Conservation (phyloP, 1,140 invertebrate species). For the Tribolium madens region DNA sequence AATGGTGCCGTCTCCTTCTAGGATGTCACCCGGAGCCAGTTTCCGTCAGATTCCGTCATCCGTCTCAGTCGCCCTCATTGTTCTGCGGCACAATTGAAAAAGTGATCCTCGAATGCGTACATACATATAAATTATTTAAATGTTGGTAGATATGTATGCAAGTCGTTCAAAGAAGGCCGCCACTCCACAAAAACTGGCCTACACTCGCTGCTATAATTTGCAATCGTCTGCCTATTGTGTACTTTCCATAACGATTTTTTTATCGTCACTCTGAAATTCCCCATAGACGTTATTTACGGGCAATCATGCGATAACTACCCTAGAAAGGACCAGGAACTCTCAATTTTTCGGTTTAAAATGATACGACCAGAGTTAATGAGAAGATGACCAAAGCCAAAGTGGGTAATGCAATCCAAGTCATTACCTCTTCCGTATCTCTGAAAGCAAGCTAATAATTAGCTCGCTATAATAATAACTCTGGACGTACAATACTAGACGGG, state of each 20-base stretch:
- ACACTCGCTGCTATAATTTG: constrained; percentile 61
- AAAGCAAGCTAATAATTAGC: constrained; percentile 51
- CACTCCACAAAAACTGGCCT: constrained; percentile 62
- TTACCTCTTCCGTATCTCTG: constrained; percentile 38
- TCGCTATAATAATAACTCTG: constrained; percentile 53
- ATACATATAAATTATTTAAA: constrained; percentile 66
- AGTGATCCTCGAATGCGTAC: constrained; percentile 63
- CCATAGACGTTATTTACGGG: constrained; percentile 27
- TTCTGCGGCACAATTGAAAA: constrained; percentile 62
- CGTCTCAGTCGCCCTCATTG: constrained; percentile 59
- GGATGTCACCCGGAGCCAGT: constrained; percentile 50
- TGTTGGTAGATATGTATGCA: constrained; percentile 65
- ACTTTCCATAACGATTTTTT: constrained; percentile 57
- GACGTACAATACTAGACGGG: constrained; percentile 53
- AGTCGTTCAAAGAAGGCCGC: constrained; percentile 63
- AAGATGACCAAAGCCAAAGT: constrained; percentile 34
- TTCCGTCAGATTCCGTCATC: constrained; percentile 56
- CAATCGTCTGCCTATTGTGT: constrained; percentile 60
- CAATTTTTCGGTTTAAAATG: constrained; percentile 7
- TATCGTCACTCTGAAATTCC: constrained; percentile 29
- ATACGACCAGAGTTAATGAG: constrained; percentile 11
- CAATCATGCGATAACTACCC: constrained; percentile 19
- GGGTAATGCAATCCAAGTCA: constrained; percentile 36
- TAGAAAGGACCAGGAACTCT: no score
- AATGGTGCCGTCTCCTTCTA: constrained; percentile 23